These are phyloP conservation scores for Chaetogeoica ovagalla DNA, from an alignment of 2,888 invertebrate species.

Conservation along the genomic window DNA sequence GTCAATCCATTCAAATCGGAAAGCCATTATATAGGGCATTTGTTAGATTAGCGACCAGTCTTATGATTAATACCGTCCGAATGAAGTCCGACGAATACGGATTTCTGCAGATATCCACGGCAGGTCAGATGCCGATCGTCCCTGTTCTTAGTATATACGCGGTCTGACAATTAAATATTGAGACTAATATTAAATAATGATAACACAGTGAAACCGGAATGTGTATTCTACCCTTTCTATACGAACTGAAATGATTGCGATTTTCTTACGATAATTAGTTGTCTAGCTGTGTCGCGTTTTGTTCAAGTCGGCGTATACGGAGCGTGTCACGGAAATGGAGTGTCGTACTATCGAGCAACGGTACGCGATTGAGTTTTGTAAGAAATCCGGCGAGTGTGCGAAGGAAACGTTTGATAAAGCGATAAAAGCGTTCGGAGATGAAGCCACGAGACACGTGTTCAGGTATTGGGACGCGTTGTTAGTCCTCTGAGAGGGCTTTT, in stretches of 20 bases:
- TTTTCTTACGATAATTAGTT: background rate
- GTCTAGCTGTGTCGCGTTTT: background rate
- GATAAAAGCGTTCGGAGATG: background rate
- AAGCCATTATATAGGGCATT: too few relatives aligned
- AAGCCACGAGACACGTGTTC: background rate
- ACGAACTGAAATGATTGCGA: background rate
- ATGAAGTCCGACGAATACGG: too few relatives aligned
- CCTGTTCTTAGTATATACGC: background rate
- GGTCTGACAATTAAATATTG: background rate
- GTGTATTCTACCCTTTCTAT: background rate
- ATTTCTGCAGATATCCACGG: too few relatives aligned
- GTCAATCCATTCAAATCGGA: too few relatives aligned
- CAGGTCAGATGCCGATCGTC: too few relatives aligned
- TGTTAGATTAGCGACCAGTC: too few relatives aligned
- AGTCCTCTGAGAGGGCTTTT: too few relatives aligned
- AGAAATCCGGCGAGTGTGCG: background rate
- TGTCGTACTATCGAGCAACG: background rate
- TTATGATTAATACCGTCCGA: too few relatives aligned
- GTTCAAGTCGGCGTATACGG: background rate
- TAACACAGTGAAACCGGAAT: background rate
- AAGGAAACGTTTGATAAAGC: background rate
- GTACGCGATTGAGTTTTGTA: background rate
- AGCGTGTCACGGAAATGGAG: background rate
- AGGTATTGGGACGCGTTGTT: background rate
- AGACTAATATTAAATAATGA: background rate